phyloP scores from a whole-genome alignment of 2,797 vertebrate species.

The Lophius americanus region DNA sequence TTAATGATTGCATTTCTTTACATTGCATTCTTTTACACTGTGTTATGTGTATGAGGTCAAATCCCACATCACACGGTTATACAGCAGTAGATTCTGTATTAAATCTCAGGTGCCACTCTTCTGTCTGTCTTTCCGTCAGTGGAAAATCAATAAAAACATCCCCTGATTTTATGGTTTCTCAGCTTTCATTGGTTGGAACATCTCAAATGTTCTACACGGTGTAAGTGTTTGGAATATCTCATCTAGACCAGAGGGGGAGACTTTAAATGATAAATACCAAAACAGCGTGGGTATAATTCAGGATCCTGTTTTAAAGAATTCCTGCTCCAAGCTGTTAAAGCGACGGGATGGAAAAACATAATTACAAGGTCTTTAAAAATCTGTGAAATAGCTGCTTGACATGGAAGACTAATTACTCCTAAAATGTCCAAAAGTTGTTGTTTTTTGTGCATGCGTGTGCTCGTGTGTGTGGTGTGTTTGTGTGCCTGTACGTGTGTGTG shows the following conservation, averaged over 20 bases:
- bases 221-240: background rate
- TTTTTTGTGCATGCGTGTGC: background rate
- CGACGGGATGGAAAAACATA: background rate
- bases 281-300: background rate
- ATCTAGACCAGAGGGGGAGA: background rate
- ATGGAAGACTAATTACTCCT: background rate
- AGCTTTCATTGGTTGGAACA: too few species aligned
- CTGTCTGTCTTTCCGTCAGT: too few species aligned
- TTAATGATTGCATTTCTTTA: too few species aligned
- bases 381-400: background rate
- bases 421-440: background rate
- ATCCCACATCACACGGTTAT: too few species aligned
- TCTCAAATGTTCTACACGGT: background rate
- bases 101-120: too few species aligned
- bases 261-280: background rate
- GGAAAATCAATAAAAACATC: background rate
- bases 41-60: too few species aligned
- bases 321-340: background rate
- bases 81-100: too few species aligned
- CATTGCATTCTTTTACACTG: too few species aligned
- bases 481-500: background rate
- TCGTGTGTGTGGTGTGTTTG: background rate
- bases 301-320: background rate
- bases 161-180: conserved; percentile 9
- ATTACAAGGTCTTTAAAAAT: background rate